Percentiles rank a stretch among this genome's conserved stretches.
Conservation (phyloP, 2,797 vertebrate species). For the Melanotaenia maccullochi region DNA sequence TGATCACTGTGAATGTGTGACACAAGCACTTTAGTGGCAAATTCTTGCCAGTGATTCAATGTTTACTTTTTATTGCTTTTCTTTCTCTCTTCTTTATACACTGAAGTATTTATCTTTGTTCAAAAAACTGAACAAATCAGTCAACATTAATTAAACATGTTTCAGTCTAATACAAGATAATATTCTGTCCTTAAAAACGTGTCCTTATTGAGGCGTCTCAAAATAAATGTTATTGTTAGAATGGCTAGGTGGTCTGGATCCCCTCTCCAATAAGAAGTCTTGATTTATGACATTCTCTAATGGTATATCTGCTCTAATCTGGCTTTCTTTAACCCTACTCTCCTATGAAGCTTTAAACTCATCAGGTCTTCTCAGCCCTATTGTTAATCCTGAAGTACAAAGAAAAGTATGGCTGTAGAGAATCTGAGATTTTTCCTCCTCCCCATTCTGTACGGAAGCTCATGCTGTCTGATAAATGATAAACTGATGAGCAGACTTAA, state of each 20-base stretch:
- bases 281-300: slow-evolving; percentile 98
- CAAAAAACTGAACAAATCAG: background rate
- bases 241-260: slow-evolving; percentile 96
- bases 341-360: slow-evolving; percentile 94
- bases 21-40: slow-evolving; percentile 39
- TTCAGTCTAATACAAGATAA: slow-evolving; percentile 33
- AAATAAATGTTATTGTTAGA: slow-evolving; percentile 94
- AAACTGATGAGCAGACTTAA: slow-evolving; percentile 89
- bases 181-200: slow-evolving; percentile 65
- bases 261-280: slow-evolving; percentile 88
- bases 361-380: slow-evolving; percentile 89
- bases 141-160: slow-evolving; percentile 41
- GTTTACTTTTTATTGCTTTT: slow-evolving; percentile 1
- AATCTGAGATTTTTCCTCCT: slow-evolving; percentile 87
- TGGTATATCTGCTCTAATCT: slow-evolving; percentile 96
- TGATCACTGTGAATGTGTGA: slow-evolving; percentile 46
- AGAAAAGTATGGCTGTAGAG: slow-evolving; percentile 89
- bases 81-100: background rate
- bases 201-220: slow-evolving; percentile 83
- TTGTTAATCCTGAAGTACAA: slow-evolving; percentile 98
- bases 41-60: slow-evolving; percentile 8
- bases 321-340: slow-evolving; percentile 90
- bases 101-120: slow-evolving; percentile 18
- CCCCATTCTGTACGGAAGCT: slow-evolving; percentile 69
- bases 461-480: slow-evolving; percentile 91